phyloP scores from a whole-genome alignment of 35 echinoderm and acorn worm species.

The Lytechinus variegatus region DNA sequence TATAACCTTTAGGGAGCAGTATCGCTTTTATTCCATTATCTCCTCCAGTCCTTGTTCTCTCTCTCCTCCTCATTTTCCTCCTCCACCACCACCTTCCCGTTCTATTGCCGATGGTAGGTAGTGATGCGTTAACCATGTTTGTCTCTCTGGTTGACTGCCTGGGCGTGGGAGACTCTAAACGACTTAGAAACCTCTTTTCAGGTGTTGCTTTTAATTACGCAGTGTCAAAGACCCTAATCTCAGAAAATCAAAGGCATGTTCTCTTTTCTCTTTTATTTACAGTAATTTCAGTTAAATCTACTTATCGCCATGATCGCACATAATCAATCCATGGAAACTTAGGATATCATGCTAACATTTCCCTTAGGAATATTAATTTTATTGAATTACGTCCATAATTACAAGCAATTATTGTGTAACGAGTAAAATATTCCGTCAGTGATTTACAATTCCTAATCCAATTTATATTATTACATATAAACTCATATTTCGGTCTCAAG shows the following conservation, averaged over 20 bases:
- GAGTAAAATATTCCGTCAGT: too few species aligned
- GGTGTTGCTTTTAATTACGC: conserved; percentile 15
- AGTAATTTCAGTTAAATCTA: not conserved
- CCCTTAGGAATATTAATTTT: not conserved
- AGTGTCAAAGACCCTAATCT: not conserved
- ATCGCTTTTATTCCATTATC: not conserved
- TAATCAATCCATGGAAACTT: not conserved
- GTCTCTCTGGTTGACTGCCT: not conserved
- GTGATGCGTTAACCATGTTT: not conserved
- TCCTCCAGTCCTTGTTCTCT: not conserved
- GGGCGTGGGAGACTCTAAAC: not conserved
- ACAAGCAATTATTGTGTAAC: not conserved
- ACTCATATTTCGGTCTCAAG: not conserved
- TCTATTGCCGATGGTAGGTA: not conserved
- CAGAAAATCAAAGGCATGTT: conserved; percentile 8
- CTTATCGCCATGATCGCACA: not conserved
- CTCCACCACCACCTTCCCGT: not conserved
- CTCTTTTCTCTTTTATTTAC: not conserved
- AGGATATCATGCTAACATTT: not conserved
- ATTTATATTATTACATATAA: not conserved
- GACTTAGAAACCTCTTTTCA: not conserved
- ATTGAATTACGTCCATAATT: not conserved
- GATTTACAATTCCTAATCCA: not conserved
- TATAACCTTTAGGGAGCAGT: not conserved
- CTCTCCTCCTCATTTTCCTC: not conserved